Evolutionary conservation across 2,797 vertebrate species (phyloP), one percentile per base, ranked within the genome.

Genomic region (Rhinatrema bivittatum): DNA sequence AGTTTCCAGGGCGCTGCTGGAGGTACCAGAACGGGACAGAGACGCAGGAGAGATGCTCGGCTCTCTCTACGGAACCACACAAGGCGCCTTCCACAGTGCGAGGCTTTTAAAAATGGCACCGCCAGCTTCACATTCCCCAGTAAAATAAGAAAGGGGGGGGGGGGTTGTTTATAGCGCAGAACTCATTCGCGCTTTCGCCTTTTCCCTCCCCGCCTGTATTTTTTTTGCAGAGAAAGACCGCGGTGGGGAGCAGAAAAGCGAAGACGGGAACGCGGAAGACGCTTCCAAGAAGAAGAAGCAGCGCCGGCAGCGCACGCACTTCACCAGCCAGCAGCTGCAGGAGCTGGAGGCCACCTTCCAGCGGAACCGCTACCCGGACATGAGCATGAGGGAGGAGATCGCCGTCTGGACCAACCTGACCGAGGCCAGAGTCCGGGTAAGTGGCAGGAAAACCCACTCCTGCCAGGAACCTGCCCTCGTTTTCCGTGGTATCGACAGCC

Each of bases 371-470:
- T 91, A 91, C 47, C 89, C 89, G 0, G 88, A 91, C 65, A 91
- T 91, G 88, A 88, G 86, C 62, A 90, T 87, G 73, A 25, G 89
- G 52, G 89, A 91, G 70, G 89, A 91, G 76, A 91, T 91, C 49
- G 88, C 89, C 1, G 88, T 91, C 29, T 91, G 89, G 89, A 91
- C 88, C 69, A 91, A 91, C 68, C 86, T 91, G 59, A 91, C 88
- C 1, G 89, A 91, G 70, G 93, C 93, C 26, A 76, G 94, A 65
- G 94, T 97, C 18, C 75, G 94, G 89, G 94, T 97, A 81, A 88
- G 91, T 46, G n/a, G n/a, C 15, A 33, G 3, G 24, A 5, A 9
- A 2, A 9, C 5, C 7, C 17, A 6, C 10, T 6, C 10, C 7
- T 27, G n/a, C n/a, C n/a, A n/a, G n/a, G n/a, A 5, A 9, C n/a